These are phyloP conservation scores for Molossus molossus DNA, from an alignment of 2,797 vertebrate genomes.

Conservation along the genomic window DNA sequence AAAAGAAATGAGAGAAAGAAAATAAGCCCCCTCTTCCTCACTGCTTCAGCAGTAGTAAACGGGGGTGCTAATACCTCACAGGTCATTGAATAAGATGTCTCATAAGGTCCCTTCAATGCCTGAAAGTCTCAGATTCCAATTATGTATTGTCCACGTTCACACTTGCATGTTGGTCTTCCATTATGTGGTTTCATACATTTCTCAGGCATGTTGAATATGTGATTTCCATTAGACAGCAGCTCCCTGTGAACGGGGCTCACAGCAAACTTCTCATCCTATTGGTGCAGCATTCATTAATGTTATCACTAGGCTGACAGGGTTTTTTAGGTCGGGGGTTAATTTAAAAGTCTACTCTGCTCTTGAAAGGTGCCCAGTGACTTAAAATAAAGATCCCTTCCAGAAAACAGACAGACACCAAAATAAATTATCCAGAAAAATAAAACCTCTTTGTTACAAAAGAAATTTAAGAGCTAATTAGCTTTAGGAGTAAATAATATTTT, in stretches of 20 bases:
- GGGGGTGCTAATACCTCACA: neutral
- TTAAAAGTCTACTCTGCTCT: neutral
- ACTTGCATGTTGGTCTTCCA: neutral
- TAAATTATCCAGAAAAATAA: constrained; percentile 77
- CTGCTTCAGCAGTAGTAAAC: neutral
- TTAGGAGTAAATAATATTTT: constrained; percentile 66
- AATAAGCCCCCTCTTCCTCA: neutral
- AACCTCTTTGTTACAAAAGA: constrained; percentile 61
- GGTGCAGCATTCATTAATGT: neutral
- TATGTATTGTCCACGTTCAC: neutral
- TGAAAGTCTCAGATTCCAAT: neutral
- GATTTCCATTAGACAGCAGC: neutral
- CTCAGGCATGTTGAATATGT: neutral
- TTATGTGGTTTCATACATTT: neutral
- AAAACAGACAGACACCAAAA: constrained; percentile 65
- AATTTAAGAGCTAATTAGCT: constrained; percentile 75
- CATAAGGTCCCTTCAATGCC: neutral
- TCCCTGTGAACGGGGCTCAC: neutral
- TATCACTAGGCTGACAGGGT: neutral
- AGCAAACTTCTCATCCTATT: neutral
- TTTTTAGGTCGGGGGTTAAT: neutral
- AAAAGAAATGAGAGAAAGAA: neutral
- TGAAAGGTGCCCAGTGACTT: constrained; percentile 59
- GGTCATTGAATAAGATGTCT: neutral
- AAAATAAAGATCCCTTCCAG: constrained; percentile 57